Percentiles rank a stretch among this genome's conserved stretches.
phyloP scores from a whole-genome alignment of 2,797 vertebrate genomes.

The Scyliorhinus canicula region DNA sequence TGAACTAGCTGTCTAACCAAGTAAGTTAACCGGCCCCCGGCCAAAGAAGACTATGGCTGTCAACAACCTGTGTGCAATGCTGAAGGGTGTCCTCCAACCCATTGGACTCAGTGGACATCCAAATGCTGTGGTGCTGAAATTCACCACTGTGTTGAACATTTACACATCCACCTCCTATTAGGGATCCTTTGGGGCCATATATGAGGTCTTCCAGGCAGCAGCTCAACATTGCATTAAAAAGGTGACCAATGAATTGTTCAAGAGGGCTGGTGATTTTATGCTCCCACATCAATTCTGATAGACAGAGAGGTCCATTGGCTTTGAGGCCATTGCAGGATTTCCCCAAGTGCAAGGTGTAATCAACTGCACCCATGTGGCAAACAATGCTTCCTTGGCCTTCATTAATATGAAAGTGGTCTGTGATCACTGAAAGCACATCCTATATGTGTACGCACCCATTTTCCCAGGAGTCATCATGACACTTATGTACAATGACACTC shows the following conservation, averaged over 20 bases:
- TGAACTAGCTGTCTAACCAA: no score
- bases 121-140: background rate
- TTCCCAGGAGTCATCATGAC: no score
- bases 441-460: no score
- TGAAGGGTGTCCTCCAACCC: background rate
- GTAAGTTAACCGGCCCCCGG: no score
- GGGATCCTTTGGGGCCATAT: background rate
- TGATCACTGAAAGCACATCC: no score
- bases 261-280: background rate
- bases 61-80: background rate
- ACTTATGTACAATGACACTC: no score
- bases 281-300: background rate
- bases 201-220: no score
- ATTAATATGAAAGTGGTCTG: background rate
- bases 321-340: background rate
- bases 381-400: background rate
- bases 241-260: background rate
- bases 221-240: background rate
- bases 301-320: background rate
- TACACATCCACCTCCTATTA: no score
- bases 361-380: background rate
- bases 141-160: background rate
- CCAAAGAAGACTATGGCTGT: background rate
- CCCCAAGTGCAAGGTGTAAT: background rate
- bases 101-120: background rate